Evolutionary conservation across 2,888 invertebrate genomes (phyloP).

Genomic region (Orchestes rusci): DNA sequence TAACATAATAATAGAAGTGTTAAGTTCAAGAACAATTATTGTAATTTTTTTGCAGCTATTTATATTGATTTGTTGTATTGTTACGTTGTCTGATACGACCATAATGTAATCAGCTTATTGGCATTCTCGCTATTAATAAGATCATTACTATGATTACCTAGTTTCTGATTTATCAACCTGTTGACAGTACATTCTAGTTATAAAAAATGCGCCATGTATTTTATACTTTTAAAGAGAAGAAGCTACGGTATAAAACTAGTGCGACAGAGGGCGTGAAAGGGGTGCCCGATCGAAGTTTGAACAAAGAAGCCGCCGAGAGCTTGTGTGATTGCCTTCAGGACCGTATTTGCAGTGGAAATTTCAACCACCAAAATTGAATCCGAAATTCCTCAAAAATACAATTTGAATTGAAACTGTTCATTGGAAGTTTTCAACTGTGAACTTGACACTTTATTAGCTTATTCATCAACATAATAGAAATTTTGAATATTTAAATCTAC

Average conservation of each 20-base stretch:
- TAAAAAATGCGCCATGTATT: conserved; percentile 1
- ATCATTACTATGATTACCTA: conserved; percentile 4
- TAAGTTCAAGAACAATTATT: conserved; percentile 16
- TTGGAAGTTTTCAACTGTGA: too few relatives aligned
- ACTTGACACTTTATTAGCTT: too few relatives aligned
- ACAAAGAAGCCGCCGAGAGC: conserved; percentile 29
- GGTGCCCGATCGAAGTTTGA: conserved; percentile 26
- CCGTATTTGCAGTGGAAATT: background rate
- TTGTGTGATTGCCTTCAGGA: conserved; percentile 14
- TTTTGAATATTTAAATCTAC: too few relatives aligned
- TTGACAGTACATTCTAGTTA: too few relatives aligned
- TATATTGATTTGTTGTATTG: conserved; percentile 5
- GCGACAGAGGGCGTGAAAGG: conserved; percentile 22
- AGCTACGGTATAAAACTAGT: conserved; percentile 12
- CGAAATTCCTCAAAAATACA: too few relatives aligned
- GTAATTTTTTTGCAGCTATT: conserved; percentile 7
- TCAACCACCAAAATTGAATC: background rate
- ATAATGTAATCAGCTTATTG: conserved; percentile 5
- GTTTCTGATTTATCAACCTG: too few relatives aligned
- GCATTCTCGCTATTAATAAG: conserved; percentile 1
- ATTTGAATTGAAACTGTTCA: too few relatives aligned
- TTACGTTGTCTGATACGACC: conserved; percentile 7
- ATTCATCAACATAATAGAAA: too few relatives aligned
- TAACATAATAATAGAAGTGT: conserved; percentile 15
- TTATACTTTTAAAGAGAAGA: too few relatives aligned